Conservation (phyloP, 2,113 vertebrate species). For the Amazona vittata region DNA sequence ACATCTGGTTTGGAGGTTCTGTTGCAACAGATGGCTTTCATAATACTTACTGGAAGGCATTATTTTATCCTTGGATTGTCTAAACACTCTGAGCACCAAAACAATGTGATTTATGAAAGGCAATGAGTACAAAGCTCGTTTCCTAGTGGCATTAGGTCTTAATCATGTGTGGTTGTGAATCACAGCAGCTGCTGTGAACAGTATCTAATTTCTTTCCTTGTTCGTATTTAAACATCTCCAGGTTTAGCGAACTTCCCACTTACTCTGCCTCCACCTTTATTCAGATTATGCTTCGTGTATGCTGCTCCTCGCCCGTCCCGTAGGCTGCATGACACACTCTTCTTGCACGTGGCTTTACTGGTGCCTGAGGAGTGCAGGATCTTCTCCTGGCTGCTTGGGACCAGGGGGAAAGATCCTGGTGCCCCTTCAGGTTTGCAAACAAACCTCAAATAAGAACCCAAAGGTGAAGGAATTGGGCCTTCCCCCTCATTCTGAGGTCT, state of each 20-base stretch:
- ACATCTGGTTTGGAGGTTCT: conserved; percentile 2
- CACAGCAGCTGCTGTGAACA: not conserved
- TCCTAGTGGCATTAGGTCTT: not conserved
- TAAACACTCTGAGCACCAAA: conserved; percentile 24
- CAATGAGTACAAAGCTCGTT: not conserved
- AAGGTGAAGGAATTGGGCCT: not conserved
- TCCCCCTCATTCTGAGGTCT: not conserved
- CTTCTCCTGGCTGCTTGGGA: not conserved
- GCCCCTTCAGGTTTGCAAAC: not conserved
- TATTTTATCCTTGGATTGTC: conserved; percentile 38
- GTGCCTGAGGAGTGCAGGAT: not conserved
- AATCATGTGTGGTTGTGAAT: conserved; percentile 23
- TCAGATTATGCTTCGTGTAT: not conserved
- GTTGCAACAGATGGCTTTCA: conserved; percentile 16
- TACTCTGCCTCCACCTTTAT: conserved; percentile 8
- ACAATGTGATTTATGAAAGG: conserved; percentile 10
- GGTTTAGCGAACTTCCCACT: conserved; percentile 6
- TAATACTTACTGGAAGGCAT: conserved; percentile 45
- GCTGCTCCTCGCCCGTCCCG: not conserved
- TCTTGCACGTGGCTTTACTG: not conserved
- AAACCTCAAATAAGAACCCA: not conserved
- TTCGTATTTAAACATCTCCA: conserved; percentile 26
- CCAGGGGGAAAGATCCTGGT: not conserved
- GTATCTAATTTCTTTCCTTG: conserved; percentile 26
- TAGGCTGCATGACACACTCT: not conserved